These are phyloP conservation scores for Pipistrellus nathusii DNA, from an alignment of 2,797 vertebrate species.

Conservation along the genomic window DNA sequence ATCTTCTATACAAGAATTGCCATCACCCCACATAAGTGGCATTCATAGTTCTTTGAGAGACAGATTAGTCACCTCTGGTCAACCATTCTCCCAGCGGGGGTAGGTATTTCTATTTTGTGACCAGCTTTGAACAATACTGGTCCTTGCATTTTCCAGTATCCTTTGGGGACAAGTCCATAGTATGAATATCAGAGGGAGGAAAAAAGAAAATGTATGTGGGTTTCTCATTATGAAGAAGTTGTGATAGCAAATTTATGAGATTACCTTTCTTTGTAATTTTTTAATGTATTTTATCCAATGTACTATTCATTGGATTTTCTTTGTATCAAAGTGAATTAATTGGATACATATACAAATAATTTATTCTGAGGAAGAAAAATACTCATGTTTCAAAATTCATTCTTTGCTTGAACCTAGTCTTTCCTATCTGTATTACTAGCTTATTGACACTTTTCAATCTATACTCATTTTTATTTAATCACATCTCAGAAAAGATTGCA, in stretches of 20 bases:
- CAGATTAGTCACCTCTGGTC: not conserved
- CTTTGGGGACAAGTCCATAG: not conserved
- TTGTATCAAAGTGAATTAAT: slow-evolving; percentile 41
- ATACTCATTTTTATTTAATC: too few species aligned
- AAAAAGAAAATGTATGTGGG: not conserved
- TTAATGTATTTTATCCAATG: not conserved
- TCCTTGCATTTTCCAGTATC: not conserved
- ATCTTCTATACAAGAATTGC: not conserved
- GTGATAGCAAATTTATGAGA: not conserved
- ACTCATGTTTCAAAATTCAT: too few species aligned
- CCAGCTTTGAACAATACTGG: not conserved
- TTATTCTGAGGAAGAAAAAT: not conserved
- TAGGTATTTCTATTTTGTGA: too few species aligned
- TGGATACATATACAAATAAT: not conserved
- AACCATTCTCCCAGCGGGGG: too few species aligned
- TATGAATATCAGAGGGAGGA: not conserved
- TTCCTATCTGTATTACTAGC: too few species aligned
- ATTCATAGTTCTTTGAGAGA: not conserved
- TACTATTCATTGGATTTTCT: not conserved
- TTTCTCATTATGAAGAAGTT: not conserved
- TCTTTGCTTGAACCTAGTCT: too few species aligned
- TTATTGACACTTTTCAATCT: too few species aligned
- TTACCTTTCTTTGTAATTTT: slow-evolving; percentile 6
- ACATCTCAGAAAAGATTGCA: too few species aligned
- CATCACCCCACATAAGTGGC: not conserved